phyloP scores from a whole-genome alignment of 2,113 vertebrate genomes.

The Fregata magnificens region DNA sequence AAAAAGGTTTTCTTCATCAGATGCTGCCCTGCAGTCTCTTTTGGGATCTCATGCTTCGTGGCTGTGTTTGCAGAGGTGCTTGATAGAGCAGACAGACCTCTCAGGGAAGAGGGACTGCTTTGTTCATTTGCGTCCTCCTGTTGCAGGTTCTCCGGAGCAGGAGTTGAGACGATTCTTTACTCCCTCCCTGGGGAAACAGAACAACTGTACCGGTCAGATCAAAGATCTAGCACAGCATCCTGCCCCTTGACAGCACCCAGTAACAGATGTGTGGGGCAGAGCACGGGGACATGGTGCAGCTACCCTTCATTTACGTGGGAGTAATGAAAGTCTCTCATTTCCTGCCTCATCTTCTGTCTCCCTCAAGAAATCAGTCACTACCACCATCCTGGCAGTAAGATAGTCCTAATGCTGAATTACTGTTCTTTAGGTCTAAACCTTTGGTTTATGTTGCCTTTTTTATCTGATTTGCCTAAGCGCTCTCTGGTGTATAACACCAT shows the following conservation, averaged over 20 bases:
- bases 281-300: fast-evolving
- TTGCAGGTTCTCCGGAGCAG: not conserved
- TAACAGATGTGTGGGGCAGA: not conserved
- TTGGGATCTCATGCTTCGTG: not conserved
- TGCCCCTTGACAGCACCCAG: not conserved
- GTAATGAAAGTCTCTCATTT: no score
- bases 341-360: not conserved
- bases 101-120: not conserved
- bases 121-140: not conserved
- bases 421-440: not conserved
- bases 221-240: not conserved
- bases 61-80: not conserved
- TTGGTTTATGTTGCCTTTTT: not conserved
- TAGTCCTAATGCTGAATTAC: not conserved
- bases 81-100: not conserved
- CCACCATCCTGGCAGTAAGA: not conserved
- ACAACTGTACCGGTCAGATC: not conserved
- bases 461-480: not conserved
- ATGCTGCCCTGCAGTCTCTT: not conserved
- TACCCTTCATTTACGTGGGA: fast-evolving
- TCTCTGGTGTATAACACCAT: not conserved
- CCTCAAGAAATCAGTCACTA: not conserved
- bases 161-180: not conserved
- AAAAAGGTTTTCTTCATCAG: not conserved
- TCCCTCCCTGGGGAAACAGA: not conserved